Evolutionary conservation across 2,797 vertebrate species (phyloP).

Genomic region (Chloroceryle amazona): DNA sequence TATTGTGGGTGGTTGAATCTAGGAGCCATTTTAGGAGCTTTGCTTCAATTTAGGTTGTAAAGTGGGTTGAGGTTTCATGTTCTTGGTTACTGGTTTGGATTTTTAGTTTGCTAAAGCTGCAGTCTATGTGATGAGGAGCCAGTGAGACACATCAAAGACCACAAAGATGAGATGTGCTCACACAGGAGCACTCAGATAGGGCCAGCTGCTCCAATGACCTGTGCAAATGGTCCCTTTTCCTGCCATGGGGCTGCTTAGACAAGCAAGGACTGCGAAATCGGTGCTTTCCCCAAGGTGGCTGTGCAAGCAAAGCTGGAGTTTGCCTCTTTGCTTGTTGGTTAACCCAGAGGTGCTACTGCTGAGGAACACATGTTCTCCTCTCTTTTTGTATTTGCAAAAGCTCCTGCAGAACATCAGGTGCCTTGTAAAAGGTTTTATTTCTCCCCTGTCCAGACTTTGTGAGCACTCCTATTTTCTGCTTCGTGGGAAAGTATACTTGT

Average conservation of each 20-base stretch:
- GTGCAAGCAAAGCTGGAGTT: neutral
- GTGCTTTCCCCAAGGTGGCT: neutral
- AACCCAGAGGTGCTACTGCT: neutral
- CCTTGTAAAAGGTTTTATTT: neutral
- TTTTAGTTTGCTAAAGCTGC: neutral
- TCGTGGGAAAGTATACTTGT: neutral
- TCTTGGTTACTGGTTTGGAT: neutral
- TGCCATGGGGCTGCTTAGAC: neutral
- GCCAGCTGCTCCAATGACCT: neutral
- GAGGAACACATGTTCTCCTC: neutral
- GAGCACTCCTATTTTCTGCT: neutral
- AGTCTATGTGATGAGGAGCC: neutral
- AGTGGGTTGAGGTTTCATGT: neutral
- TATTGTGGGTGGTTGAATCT: neutral
- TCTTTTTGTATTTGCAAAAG: neutral
- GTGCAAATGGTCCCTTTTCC: neutral
- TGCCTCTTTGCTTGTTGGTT: neutral
- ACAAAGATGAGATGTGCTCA: rapidly evolving
- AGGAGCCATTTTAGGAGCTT: neutral
- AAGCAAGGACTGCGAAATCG: neutral
- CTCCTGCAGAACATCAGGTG: neutral
- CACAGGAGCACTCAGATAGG: neutral
- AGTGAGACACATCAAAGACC: neutral
- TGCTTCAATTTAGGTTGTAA: neutral
- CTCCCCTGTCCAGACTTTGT: neutral